Base-by-base conservation (phyloP, 2,113 vertebrate species). In the Semicossyphus pulcher region DNA sequence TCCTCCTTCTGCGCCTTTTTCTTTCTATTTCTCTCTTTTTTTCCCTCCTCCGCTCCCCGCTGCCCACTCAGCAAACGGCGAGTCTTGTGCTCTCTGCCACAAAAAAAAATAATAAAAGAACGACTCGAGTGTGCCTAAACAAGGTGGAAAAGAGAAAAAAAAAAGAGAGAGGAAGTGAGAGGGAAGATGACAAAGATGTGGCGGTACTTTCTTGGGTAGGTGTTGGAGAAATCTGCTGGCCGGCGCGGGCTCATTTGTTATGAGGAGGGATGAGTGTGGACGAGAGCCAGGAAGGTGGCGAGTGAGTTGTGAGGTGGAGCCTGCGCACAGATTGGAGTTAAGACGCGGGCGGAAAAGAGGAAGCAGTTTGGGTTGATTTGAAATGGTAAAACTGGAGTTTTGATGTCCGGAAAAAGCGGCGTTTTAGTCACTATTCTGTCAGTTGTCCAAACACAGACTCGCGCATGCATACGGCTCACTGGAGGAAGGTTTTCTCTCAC, bases 61-160 rank as follows among this genome's bases (percentile, higher is more conserved):
- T 88, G 86, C 91, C 90, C 92, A 92, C 91, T 92, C 90, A 88
- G 90, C 90, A 85, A 91, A 86, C 81, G 74, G 54, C 56, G 42
- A 83, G 80, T 84, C 83, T 84, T 70, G 29, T 80, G 70, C 78
- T 83, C 63, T 65, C 62, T 59, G 76, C 84, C 69, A 81, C 61
- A 73, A 75, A 76, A 59, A 56, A 71, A 76, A 85, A 83, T 4
- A 44, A 82, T n/a, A n/a, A n/a, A n/a, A n/a, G n/a, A n/a, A n/a
- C n/a, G 72, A 79, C 62, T 77, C n/a, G 39, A 71, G 78, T 76
- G 76, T 84, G 81, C 56, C 86, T 79, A 81, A 90, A 76, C 68
- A 71, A 63, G 78, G 82, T 53, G 67, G 58, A 37, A 37, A 71
- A 49, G 41, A 60, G n/a, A 12, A 76, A 62, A 23, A 12, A 15